These are phyloP conservation scores for Sycophaga agraensis DNA, from an alignment of 1,140 invertebrate genomes.

Conservation along the genomic window DNA sequence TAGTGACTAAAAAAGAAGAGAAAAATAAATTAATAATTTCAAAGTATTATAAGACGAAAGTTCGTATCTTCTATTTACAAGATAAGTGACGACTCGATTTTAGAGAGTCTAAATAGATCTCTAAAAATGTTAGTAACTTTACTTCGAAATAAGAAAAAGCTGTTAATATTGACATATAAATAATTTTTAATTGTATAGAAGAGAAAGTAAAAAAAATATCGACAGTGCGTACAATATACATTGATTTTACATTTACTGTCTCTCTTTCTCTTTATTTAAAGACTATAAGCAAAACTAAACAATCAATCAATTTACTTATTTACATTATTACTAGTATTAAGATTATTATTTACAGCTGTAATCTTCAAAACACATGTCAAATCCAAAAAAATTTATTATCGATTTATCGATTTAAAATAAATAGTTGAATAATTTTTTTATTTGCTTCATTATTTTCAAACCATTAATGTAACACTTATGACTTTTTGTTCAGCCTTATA, in stretches of 20 bases:
- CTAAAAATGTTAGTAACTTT: not conserved
- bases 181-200: constrained; percentile 21
- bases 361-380: no score
- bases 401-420: no score
- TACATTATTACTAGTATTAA: no score
- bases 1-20: not conserved
- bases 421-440: no score
- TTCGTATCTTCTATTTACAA: constrained; percentile 36
- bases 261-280: constrained; percentile 27
- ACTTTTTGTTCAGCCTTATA: no score
- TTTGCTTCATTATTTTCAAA: no score
- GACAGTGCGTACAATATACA: constrained; percentile 17
- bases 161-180: constrained; percentile 32
- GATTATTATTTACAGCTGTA: no score
- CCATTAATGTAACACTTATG: no score
- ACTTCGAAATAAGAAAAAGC: not conserved
- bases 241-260: constrained; percentile 9
- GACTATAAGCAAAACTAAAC: constrained; percentile 21
- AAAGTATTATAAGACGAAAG: constrained; percentile 28
- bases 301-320: not conserved
- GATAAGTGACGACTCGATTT: constrained; percentile 30
- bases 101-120: constrained; percentile 9
- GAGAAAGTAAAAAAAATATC: constrained; percentile 25
- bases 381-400: no score
- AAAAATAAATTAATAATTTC: constrained; percentile 22